phyloP scores from a whole-genome alignment of 2,113 vertebrate genomes.

The Aldabrachelys gigantea region DNA sequence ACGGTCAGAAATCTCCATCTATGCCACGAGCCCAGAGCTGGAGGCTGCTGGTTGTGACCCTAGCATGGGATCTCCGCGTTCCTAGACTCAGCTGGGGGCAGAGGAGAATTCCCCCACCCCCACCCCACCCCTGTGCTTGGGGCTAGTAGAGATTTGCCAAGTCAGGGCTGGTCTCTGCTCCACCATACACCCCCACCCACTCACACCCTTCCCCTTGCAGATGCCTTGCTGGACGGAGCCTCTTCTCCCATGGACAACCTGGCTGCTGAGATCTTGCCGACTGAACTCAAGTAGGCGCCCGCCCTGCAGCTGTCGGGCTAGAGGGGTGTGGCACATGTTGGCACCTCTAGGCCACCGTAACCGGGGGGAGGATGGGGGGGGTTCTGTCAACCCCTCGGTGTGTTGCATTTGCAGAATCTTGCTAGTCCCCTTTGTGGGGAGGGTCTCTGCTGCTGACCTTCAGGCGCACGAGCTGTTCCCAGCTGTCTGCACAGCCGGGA shows the following conservation, averaged over 20 bases:
- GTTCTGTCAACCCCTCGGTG: too few species aligned
- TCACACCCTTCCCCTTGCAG: constrained; percentile 53
- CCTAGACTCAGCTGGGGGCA: too few species aligned
- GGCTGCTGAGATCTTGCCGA: constrained; percentile 89
- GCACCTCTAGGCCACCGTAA: background rate
- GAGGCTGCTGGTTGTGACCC: background rate
- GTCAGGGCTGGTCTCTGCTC: background rate
- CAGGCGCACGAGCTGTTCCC: background rate
- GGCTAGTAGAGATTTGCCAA: background rate
- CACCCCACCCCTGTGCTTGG: too few species aligned
- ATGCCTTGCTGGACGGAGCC: constrained; percentile 72
- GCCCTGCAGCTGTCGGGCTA: background rate
- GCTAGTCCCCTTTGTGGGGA: too few species aligned
- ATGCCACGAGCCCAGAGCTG: background rate
- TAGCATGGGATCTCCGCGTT: background rate
- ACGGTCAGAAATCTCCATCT: background rate
- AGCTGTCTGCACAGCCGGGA: background rate
- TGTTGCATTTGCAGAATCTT: too few species aligned
- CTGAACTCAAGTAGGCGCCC: constrained; percentile 86
- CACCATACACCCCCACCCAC: background rate
- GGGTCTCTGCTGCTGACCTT: background rate
- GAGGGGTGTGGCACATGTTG: background rate
- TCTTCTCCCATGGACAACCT: constrained; percentile 81
- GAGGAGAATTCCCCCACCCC: background rate
- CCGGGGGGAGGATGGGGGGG: background rate